Conservation (phyloP, 2,888 invertebrate genomes). For the Cheilosia vulpina region DNA sequence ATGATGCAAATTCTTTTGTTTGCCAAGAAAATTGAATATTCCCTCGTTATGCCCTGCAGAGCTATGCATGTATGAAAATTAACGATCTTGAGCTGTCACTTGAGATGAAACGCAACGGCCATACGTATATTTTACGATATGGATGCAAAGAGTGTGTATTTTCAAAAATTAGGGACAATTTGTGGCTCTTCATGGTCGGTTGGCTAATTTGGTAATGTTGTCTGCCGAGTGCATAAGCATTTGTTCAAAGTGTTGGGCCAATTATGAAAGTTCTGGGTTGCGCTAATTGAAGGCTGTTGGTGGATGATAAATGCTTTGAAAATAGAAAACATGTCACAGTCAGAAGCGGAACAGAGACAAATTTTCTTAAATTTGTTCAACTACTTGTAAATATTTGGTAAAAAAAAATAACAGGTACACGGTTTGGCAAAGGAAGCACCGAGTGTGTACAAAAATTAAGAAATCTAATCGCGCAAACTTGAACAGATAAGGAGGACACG, state of each 20-base stretch:
- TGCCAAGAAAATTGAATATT: slow-evolving; percentile 58
- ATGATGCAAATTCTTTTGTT: slow-evolving; percentile 33
- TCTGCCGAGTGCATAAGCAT: neutral
- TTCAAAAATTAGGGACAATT: slow-evolving; percentile 37
- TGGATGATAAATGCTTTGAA: slow-evolving; percentile 5
- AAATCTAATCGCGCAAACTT: too few species aligned
- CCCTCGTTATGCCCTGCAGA: slow-evolving; percentile 2
- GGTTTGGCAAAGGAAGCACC: too few species aligned
- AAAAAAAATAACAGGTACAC: too few species aligned
- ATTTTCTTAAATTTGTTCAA: neutral
- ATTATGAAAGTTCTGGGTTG: slow-evolving; percentile 37
- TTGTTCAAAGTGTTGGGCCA: slow-evolving; percentile 18
- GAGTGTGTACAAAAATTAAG: too few species aligned
- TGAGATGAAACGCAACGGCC: slow-evolving; percentile 14
- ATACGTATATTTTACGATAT: slow-evolving; percentile 10
- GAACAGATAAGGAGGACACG: too few species aligned
- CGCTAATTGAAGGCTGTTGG: slow-evolving; percentile 15
- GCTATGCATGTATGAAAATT: slow-evolving; percentile 19
- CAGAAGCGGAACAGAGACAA: neutral
- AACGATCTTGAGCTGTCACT: slow-evolving; percentile 63
- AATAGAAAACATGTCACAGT: slow-evolving; percentile 1
- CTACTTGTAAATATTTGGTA: neutral
- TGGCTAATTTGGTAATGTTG: slow-evolving; percentile 13
- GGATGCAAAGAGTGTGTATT: slow-evolving; percentile 25
- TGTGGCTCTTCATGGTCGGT: slow-evolving; percentile 46